These are phyloP conservation scores for Hirtodrosophila trivittata DNA, from an alignment of 2,888 invertebrate genomes.

Conservation along the genomic window DNA sequence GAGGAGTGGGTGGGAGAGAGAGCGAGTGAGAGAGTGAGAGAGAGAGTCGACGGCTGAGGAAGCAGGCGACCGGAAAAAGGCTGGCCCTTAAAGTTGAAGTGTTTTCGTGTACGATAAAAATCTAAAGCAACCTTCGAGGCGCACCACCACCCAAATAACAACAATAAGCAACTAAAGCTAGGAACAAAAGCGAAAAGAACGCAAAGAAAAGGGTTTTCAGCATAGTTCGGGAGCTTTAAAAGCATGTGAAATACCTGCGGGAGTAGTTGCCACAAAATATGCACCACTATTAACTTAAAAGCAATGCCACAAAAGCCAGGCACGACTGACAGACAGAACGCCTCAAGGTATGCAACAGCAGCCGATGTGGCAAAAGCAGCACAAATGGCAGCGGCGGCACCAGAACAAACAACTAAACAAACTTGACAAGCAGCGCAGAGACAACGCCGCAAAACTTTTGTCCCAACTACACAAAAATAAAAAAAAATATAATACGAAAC, in stretches of 20 bases:
- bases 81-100: constrained; percentile 71
- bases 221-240: constrained; percentile 46
- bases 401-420: constrained; percentile 36
- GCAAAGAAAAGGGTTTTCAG: constrained; percentile 26
- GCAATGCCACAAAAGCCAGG: constrained; percentile 70
- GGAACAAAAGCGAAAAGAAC: not conserved
- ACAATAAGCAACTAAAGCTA: constrained; percentile 1
- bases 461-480: constrained; percentile 1
- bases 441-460: constrained; percentile 59
- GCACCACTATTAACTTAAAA: constrained; percentile 71
- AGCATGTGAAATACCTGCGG: constrained; percentile 58
- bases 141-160: constrained; percentile 17
- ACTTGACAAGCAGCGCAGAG: constrained; percentile 41
- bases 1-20: not conserved
- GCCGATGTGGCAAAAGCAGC: not conserved
- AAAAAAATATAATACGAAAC: not conserved
- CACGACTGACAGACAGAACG: constrained; percentile 49
- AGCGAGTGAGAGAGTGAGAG: not conserved
- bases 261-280: constrained; percentile 59
- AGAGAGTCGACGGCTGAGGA: constrained; percentile 8
- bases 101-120: constrained; percentile 71
- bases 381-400: constrained; percentile 23
- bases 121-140: constrained; percentile 66
- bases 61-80: constrained; percentile 62
- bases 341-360: constrained; percentile 69